A percentile compares a stretch with the other conserved stretches of the same genome.
Conservation (phyloP, 2,797 vertebrate genomes). For the Danio jaintianensis region DNA sequence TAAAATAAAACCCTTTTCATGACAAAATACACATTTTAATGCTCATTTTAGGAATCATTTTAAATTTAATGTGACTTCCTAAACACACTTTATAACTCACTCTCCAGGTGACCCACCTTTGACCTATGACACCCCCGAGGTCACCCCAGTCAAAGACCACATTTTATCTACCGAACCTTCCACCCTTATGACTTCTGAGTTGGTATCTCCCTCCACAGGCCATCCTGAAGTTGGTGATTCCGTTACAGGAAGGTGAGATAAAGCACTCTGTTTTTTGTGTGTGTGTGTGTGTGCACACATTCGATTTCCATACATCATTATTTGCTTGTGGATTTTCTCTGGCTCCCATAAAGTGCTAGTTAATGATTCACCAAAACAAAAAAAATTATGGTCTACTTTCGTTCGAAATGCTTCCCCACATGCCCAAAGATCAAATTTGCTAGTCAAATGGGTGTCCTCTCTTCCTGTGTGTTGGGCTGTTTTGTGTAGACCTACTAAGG, state of each 20-base stretch:
- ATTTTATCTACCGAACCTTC: slow-evolving; percentile 1
- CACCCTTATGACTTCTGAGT: slow-evolving; percentile 24
- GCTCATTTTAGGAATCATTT: too few relatives aligned
- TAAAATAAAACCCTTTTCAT: background rate
- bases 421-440: slow-evolving; percentile 72
- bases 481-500: slow-evolving; percentile 22
- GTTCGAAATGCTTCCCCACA: slow-evolving; percentile 27
- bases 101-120: slow-evolving; percentile 74
- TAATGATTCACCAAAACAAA: slow-evolving; percentile 31
- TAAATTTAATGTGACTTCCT: background rate
- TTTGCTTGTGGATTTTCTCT: slow-evolving; percentile 25
- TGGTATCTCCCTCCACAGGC: slow-evolving; percentile 43
- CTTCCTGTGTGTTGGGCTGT: slow-evolving; percentile 43
- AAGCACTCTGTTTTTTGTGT: background rate
- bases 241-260: slow-evolving; percentile 66
- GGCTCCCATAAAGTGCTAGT: slow-evolving; percentile 16
- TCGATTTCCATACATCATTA: background rate
- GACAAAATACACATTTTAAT: background rate
- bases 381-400: slow-evolving; percentile 23
- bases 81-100: background rate
- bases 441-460: slow-evolving; percentile 73
- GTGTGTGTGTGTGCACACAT: background rate
- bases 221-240: slow-evolving; percentile 51
- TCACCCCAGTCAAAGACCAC: slow-evolving; percentile 44
- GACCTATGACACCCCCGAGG: slow-evolving; percentile 55